Conservation (phyloP, 1,140 invertebrate genomes). For the Halesus radiatus region DNA sequence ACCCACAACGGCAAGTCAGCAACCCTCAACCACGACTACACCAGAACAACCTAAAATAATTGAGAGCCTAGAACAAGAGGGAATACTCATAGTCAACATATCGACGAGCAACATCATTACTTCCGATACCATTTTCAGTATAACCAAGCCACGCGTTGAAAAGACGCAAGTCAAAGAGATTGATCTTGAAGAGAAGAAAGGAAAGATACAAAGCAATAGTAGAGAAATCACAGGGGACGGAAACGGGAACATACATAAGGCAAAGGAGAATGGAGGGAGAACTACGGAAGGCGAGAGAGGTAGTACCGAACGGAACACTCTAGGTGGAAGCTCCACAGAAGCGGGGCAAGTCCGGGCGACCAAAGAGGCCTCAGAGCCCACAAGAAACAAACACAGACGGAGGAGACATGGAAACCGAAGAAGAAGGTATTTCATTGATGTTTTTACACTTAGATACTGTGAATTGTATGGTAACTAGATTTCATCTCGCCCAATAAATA, state of each 20-base stretch:
- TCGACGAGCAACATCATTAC: conserved; percentile 68
- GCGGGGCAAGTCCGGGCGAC: neutral
- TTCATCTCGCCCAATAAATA: too few species aligned
- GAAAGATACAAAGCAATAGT: conserved; percentile 70
- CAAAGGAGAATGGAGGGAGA: conserved; percentile 64
- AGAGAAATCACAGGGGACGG: conserved; percentile 68
- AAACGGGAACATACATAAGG: conserved; percentile 65
- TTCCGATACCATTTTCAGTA: conserved; percentile 59
- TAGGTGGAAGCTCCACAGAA: conserved; percentile 23
- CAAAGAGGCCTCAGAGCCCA: too few species aligned
- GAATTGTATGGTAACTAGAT: too few species aligned
- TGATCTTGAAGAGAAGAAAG: conserved; percentile 64
- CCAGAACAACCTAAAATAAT: conserved; percentile 19
- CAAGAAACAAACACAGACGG: conserved; percentile 61
- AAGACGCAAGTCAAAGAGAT: conserved; percentile 4
- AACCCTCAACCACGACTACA: conserved; percentile 1
- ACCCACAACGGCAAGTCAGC: neutral
- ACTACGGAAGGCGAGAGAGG: conserved; percentile 2
- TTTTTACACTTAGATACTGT: too few species aligned
- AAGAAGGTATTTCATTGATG: conserved; percentile 21
- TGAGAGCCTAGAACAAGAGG: conserved; percentile 68
- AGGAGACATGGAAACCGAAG: conserved; percentile 62
- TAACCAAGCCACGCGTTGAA: conserved; percentile 39
- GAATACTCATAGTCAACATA: conserved; percentile 67
- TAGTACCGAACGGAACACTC: conserved; percentile 17